Conservation (phyloP, 1,140 invertebrate species). For the Tetramorium simillimum region DNA sequence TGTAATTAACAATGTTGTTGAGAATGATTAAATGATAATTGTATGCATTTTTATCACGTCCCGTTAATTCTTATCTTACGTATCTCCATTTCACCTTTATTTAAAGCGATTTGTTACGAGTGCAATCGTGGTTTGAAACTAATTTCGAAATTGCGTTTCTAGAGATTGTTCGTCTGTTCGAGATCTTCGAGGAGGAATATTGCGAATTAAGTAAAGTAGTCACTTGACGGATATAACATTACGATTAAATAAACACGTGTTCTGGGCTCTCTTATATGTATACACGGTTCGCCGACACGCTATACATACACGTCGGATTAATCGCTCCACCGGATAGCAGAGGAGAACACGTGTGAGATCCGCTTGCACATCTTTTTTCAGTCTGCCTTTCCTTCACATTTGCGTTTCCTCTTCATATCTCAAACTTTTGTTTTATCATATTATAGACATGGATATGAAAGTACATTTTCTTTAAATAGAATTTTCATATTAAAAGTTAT, state of each 20-base stretch:
- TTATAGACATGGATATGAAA: background rate
- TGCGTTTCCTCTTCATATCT: background rate
- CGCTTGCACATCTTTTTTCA: conserved; percentile 27
- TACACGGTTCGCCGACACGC: background rate
- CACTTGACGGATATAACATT: conserved; percentile 58
- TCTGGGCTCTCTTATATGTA: conserved; percentile 13
- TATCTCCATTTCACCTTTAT: background rate
- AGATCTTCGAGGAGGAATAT: conserved; percentile 31
- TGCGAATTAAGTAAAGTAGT: conserved; percentile 58
- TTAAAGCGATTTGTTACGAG: background rate
- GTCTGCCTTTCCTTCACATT: conserved; percentile 4
- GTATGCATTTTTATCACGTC: background rate
- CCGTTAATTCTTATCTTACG: conserved; percentile 8
- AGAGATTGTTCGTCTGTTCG: background rate
- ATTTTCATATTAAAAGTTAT: background rate
- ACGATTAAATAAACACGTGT: conserved; percentile 66
- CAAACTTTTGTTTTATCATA: background rate
- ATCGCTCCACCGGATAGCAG: conserved; percentile 37
- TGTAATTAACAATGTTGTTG: conserved; percentile 11
- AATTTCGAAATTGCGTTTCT: background rate
- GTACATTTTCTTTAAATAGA: background rate
- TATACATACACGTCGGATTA: conserved; percentile 58
- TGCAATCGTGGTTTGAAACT: background rate
- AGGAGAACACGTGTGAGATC: conserved; percentile 63
- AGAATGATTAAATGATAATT: background rate